These are phyloP conservation scores for Rhagonycha lutea DNA, from an alignment of 2,888 invertebrate species.

Conservation along the genomic window DNA sequence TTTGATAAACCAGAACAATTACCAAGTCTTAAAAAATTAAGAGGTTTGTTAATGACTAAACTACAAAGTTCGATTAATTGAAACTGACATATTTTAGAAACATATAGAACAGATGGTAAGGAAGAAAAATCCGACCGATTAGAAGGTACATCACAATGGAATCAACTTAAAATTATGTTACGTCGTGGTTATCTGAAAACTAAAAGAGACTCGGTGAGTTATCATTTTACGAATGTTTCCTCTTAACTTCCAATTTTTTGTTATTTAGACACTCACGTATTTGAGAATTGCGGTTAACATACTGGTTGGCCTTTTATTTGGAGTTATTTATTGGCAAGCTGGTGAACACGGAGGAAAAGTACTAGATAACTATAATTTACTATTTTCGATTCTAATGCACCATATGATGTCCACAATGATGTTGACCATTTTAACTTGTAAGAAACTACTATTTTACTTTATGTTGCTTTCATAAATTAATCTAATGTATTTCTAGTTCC, in stretches of 20 bases:
- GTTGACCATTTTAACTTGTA: constrained; percentile 85
- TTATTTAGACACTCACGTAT: constrained; percentile 73
- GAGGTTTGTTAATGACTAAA: constrained; percentile 45
- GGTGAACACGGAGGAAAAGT: constrained; percentile 79
- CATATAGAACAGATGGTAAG: constrained; percentile 55
- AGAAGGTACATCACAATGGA: constrained; percentile 71
- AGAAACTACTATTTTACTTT: constrained; percentile 49
- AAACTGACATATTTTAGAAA: constrained; percentile 48
- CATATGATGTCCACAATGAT: constrained; percentile 92
- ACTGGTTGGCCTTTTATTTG: constrained; percentile 75
- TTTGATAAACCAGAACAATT: constrained; percentile 65
- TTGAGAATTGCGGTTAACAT: constrained; percentile 75
- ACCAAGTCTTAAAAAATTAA: constrained; percentile 61
- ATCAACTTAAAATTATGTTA: constrained; percentile 74
- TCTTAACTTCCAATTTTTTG: neutral
- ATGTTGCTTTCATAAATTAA: neutral
- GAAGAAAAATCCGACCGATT: constrained; percentile 54
- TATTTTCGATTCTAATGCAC: constrained; percentile 92
- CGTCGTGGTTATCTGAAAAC: constrained; percentile 74
- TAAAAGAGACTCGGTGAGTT: constrained; percentile 70
- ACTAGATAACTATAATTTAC: constrained; percentile 81
- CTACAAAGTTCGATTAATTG: neutral
- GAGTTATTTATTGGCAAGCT: constrained; percentile 72
- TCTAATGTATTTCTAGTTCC: constrained; percentile 65
- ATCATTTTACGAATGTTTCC: neutral